Evolutionary conservation across 1,140 invertebrate genomes (phyloP).

Genomic region (Sipha flava): DNA sequence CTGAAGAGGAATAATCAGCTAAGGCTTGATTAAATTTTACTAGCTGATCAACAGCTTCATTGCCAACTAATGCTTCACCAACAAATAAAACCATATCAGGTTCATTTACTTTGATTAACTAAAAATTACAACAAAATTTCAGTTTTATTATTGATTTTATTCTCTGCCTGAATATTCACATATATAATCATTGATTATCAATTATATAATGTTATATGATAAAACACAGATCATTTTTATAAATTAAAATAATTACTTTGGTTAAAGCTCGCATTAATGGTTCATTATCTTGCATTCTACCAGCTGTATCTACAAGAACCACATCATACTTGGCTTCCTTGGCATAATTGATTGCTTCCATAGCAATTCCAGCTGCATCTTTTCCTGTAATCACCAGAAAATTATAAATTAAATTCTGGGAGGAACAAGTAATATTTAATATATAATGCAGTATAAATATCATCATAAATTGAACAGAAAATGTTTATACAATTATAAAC

Average conservation of each 20-base stretch:
- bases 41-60: conserved; percentile 98
- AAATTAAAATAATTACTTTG: conserved; percentile 53
- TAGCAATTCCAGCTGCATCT: conserved; percentile 94
- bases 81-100: conserved; percentile 98
- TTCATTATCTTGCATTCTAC: conserved; percentile 99
- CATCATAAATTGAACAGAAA: too few species aligned
- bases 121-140: too few species aligned
- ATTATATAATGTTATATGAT: too few species aligned
- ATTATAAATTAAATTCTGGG: not conserved
- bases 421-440: too few species aligned
- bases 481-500: too few species aligned
- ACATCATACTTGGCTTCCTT: conserved; percentile 76
- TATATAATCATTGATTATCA: not conserved
- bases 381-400: conserved; percentile 55
- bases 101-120: conserved; percentile 74
- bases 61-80: conserved; percentile 98
- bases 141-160: too few species aligned
- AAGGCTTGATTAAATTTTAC: conserved; percentile 98
- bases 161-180: too few species aligned
- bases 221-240: too few species aligned
- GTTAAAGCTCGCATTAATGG: conserved; percentile 93
- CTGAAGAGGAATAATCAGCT: conserved; percentile 71
- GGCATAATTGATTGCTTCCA: conserved; percentile 88
- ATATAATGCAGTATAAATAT: too few species aligned
- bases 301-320: conserved; percentile 94